phyloP scores from a whole-genome alignment of 2,888 invertebrate genomes.

The Rhopalosiphum nymphaeae region DNA sequence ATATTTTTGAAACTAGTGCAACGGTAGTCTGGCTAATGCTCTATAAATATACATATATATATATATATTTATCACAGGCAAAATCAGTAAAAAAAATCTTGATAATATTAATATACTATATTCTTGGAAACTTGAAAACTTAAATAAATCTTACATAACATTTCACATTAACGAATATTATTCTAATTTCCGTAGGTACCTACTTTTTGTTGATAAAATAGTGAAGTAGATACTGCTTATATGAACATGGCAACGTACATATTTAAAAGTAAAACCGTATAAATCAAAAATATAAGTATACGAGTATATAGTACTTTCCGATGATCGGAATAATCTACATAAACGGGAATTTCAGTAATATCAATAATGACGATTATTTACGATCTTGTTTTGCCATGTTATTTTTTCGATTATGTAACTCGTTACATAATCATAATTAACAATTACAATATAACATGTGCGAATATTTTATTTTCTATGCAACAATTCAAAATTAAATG shows the following conservation, averaged over 20 bases:
- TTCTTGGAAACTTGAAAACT: neutral
- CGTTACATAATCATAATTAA: neutral
- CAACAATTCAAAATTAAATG: neutral
- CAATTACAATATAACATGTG: neutral
- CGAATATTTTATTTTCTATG: neutral
- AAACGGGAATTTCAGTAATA: neutral
- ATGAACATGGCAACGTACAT: neutral
- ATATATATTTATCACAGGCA: neutral
- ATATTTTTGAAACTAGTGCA: constrained; percentile 62
- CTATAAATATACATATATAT: constrained; percentile 17
- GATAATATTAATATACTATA: neutral
- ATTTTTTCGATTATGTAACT: neutral
- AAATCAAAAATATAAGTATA: neutral
- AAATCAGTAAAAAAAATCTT: neutral
- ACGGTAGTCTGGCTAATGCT: constrained; percentile 29
- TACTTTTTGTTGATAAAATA: neutral
- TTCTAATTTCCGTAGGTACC: neutral
- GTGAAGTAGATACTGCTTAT: no score
- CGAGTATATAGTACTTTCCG: no score
- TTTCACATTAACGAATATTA: neutral
- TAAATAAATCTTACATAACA: neutral
- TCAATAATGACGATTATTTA: neutral
- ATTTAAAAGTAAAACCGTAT: neutral
- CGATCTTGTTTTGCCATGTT: neutral
- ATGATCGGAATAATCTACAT: neutral